Base-by-base conservation (phyloP, 2,113 vertebrate genomes). In the Cephalopholis sonnerati region DNA sequence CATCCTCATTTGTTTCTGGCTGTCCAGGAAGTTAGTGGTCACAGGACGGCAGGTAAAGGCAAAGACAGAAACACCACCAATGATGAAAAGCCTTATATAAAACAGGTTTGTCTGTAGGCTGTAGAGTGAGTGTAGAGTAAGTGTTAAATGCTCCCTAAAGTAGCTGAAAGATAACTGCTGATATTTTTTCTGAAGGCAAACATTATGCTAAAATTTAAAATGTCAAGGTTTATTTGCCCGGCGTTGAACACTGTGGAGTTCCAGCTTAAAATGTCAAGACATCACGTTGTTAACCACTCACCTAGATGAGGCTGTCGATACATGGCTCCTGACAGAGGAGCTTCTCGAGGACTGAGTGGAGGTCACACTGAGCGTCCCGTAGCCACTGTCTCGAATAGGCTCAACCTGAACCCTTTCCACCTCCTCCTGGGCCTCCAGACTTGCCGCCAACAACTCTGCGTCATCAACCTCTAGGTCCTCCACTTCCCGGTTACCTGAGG, bases 371-470 rank as follows among this genome's bases (percentile, higher is more conserved):
- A 84, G 88, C 18, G 93, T 96, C 69, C 86, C 90, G 64, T 95
- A 96, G 57, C 96, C 95, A 0, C 96, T 97, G 91, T 97, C 97
- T 74, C 53, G 61, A 57, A 80, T 63, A 22, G 67, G 72, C 12
- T 59, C 64, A 53, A 8, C 70, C 24, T 46, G 72, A 69, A 85
- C 86, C 22, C 93, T 91, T 70, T 90, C 91, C 82, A 91, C 75
- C 55, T 93, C 95, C 58, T 94, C 93, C 78, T 90, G 95, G 83
- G 94, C 95, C 85, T 96, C 93, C 77, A 98, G 91, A 93, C 95
- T 95, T 81, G 97, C 97, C 89, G 97, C 97, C 89, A 99, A 88
- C 63, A 99, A 91, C 81, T 98, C 97, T 89, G 96, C 96, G 91
- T 98, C 97, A 18, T 96, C 97, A 20, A 95, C 92, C 27, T 93